These are phyloP conservation scores for Nymphicus hollandicus DNA, from an alignment of 2,113 vertebrate species.

Conservation along the genomic window DNA sequence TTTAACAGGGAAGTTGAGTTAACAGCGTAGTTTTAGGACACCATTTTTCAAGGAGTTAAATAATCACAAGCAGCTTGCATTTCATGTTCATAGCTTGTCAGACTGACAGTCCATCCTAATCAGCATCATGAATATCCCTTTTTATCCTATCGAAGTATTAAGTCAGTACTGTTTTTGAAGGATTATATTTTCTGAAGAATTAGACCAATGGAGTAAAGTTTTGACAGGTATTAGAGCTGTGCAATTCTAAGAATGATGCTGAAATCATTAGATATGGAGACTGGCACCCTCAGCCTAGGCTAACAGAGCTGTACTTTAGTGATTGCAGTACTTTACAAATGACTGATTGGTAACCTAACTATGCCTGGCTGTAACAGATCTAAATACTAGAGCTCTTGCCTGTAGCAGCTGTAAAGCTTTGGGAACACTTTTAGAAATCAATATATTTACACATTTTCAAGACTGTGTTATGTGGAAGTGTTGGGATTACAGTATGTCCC, in stretches of 20 bases:
- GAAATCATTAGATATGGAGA: not conserved
- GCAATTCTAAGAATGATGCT: not conserved
- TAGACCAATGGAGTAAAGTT: not conserved
- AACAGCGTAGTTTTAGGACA: not conserved
- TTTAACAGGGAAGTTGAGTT: not conserved
- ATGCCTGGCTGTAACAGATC: not conserved
- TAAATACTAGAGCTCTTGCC: not conserved
- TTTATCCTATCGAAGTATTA: constrained; percentile 18
- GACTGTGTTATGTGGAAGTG: not conserved
- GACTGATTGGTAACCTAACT: not conserved
- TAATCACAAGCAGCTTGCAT: constrained; percentile 6
- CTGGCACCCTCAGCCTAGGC: not conserved
- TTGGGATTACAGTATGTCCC: not conserved
- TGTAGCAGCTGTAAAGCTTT: not conserved
- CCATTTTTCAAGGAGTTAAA: not conserved
- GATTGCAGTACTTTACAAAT: not conserved
- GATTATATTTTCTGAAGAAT: constrained; percentile 32
- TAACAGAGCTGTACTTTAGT: not conserved
- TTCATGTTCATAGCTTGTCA: not conserved
- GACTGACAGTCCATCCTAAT: constrained; percentile 15
- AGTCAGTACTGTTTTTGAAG: not conserved
- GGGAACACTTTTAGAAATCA: not conserved
- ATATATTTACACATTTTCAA: not conserved
- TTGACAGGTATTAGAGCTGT: not conserved
- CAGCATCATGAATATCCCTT: constrained; percentile 22